Percentiles rank a stretch among this genome's conserved stretches.
Conservation (phyloP, 2,888 invertebrate species). For the Tortricodes alternella region DNA sequence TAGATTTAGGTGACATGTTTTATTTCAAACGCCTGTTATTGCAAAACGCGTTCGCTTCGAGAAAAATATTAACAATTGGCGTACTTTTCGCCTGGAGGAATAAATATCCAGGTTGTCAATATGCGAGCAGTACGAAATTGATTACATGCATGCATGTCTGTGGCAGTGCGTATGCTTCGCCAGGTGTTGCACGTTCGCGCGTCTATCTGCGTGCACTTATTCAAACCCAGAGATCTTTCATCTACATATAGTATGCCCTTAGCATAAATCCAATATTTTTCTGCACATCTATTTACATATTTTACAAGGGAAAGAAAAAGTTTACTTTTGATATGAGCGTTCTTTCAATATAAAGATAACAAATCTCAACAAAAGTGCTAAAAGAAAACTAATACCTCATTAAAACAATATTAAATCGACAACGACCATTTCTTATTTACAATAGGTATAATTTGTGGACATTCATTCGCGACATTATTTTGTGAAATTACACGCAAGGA, state of each 20-base stretch:
- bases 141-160: too few species aligned
- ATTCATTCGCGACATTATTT: slow-evolving; percentile 6
- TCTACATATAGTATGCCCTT: slow-evolving; percentile 62
- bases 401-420: slow-evolving; percentile 48
- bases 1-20: too few species aligned
- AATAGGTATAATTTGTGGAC: slow-evolving; percentile 37
- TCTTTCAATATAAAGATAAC: slow-evolving; percentile 58
- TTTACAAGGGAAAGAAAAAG: slow-evolving; percentile 76
- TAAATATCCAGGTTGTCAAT: too few species aligned
- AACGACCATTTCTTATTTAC: slow-evolving; percentile 57
- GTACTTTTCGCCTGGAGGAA: too few species aligned
- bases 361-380: slow-evolving; percentile 54
- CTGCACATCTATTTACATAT: slow-evolving; percentile 78
- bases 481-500: slow-evolving; percentile 7
- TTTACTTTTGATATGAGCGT: slow-evolving; percentile 78
- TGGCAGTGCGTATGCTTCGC: too few species aligned
- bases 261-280: slow-evolving; percentile 57
- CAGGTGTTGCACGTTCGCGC: too few species aligned
- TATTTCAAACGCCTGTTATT: too few species aligned
- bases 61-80: too few species aligned
- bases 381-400: slow-evolving; percentile 43
- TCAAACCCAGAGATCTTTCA: slow-evolving; percentile 54
- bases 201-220: too few species aligned
- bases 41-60: too few species aligned
- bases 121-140: too few species aligned